Evolutionary conservation across 2,113 vertebrate genomes (phyloP).

Genomic region (Pluvianellus socialis): DNA sequence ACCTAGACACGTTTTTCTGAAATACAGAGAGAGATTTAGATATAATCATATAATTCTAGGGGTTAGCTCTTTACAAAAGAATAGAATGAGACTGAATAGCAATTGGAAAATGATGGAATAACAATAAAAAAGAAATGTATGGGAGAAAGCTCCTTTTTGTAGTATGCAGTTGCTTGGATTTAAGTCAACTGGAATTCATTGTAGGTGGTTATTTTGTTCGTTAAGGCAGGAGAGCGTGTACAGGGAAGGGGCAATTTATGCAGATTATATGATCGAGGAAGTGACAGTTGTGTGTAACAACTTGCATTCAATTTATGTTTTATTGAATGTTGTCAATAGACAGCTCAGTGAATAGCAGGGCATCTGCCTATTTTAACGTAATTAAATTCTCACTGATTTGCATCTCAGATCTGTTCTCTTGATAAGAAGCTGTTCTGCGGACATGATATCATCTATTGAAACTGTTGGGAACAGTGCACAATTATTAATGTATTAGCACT

Average conservation of each 20-base stretch:
- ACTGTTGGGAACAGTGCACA: not conserved
- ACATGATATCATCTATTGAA: slow-evolving; percentile 25
- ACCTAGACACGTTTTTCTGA: not conserved
- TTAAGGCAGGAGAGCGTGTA: not conserved
- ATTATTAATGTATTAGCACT: slow-evolving; percentile 29
- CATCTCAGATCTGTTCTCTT: slow-evolving; percentile 16
- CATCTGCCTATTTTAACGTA: not conserved
- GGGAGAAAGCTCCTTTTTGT: not conserved
- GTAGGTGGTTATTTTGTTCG: not conserved
- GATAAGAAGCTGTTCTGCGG: not conserved
- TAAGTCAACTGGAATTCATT: not conserved
- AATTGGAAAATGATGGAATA: not conserved
- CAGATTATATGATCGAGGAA: not conserved
- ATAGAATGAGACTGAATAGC: not conserved
- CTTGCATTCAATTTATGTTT: not conserved
- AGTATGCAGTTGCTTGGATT: not conserved
- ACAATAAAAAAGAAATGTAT: not conserved
- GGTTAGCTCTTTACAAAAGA: not conserved
- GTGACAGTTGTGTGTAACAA: not conserved
- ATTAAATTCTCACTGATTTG: slow-evolving; percentile 15
- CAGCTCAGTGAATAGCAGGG: not conserved
- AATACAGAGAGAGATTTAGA: not conserved
- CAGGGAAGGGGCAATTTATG: not conserved
- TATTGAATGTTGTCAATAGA: not conserved
- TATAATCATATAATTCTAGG: not conserved